Percentiles rank a stretch among this genome's conserved stretches.
Evolutionary conservation across 2,888 invertebrate genomes (phyloP).

Genomic region (Labia minor): DNA sequence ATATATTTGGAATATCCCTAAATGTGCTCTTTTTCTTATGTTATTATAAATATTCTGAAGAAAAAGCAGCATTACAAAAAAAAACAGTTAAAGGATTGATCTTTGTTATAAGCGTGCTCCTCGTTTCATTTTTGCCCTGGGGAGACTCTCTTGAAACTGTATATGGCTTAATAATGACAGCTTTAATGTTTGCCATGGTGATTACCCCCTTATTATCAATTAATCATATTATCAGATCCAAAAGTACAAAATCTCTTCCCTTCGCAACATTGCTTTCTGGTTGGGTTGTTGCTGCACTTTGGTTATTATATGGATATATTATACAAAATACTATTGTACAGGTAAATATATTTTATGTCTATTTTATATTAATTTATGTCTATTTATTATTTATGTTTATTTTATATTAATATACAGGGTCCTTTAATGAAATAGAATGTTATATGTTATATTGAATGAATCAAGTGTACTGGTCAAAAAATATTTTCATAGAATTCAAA

Average conservation of each 20-base stretch:
- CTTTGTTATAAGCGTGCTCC: too few species aligned
- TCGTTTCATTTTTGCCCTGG: slow-evolving; percentile 55
- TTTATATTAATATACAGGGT: too few species aligned
- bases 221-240: slow-evolving; percentile 60
- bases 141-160: slow-evolving; percentile 52
- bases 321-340: slow-evolving; percentile 64
- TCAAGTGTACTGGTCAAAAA: too few species aligned
- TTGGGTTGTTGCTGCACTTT: slow-evolving; percentile 62
- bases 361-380: slow-evolving; percentile 19
- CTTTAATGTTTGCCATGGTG: slow-evolving; percentile 52
- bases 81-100: slow-evolving; percentile 42
- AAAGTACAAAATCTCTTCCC: slow-evolving; percentile 77
- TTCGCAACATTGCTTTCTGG: slow-evolving; percentile 79
- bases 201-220: slow-evolving; percentile 59
- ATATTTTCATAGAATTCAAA: too few species aligned
- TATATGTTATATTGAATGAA: too few species aligned
- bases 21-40: slow-evolving; percentile 55
- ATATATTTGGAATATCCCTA: slow-evolving; percentile 58
- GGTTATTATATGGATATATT: slow-evolving; percentile 71
- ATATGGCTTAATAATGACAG: slow-evolving; percentile 59
- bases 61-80: slow-evolving; percentile 31
- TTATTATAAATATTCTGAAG: slow-evolving; percentile 53
- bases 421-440: too few species aligned
- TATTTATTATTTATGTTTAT: neutral
- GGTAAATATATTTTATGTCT: slow-evolving; percentile 43